Percentiles rank a stretch among this genome's conserved stretches.
Evolutionary conservation across 2,888 invertebrate genomes (phyloP).

Genomic region (Ophion slaviceki): DNA sequence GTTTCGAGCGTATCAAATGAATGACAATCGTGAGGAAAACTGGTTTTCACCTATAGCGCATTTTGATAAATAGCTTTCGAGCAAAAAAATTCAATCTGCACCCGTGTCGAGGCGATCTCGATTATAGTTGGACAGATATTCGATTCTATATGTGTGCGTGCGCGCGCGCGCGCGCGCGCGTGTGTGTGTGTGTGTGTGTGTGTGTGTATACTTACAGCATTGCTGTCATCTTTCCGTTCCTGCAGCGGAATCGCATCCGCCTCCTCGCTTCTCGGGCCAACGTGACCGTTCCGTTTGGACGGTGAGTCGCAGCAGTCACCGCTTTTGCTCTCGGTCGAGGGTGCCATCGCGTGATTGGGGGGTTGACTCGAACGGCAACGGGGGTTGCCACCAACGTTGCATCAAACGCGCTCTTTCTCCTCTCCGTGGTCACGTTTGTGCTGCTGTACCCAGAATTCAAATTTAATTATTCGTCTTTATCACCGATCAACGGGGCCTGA

Average conservation of each 20-base stretch:
- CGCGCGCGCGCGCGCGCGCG: too few relatives aligned
- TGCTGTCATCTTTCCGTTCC: slow-evolving; percentile 80
- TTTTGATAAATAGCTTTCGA: not conserved
- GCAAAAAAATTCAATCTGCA: not conserved
- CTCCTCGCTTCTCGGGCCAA: slow-evolving; percentile 80
- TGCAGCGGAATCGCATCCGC: slow-evolving; percentile 70
- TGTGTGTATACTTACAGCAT: slow-evolving; percentile 80
- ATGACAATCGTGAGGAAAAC: not conserved
- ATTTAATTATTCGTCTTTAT: not conserved
- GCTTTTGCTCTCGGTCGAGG: slow-evolving; percentile 65
- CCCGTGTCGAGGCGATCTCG: not conserved
- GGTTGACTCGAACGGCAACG: slow-evolving; percentile 59
- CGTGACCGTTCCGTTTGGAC: slow-evolving; percentile 82
- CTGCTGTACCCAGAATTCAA: not conserved
- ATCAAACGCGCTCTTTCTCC: slow-evolving; percentile 56
- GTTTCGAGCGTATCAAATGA: not conserved
- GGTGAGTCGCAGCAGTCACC: slow-evolving; percentile 56
- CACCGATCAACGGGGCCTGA: too few relatives aligned
- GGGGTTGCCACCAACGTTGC: slow-evolving; percentile 63
- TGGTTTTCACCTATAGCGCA: not conserved
- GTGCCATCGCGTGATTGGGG: slow-evolving; percentile 62
- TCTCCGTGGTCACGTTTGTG: not conserved
- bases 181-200: too few relatives aligned
- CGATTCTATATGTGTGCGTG: too few relatives aligned
- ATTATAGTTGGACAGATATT: not conserved